Evolutionary conservation across 2,113 vertebrate genomes (phyloP).

Genomic region (Atrichornis clamosus): DNA sequence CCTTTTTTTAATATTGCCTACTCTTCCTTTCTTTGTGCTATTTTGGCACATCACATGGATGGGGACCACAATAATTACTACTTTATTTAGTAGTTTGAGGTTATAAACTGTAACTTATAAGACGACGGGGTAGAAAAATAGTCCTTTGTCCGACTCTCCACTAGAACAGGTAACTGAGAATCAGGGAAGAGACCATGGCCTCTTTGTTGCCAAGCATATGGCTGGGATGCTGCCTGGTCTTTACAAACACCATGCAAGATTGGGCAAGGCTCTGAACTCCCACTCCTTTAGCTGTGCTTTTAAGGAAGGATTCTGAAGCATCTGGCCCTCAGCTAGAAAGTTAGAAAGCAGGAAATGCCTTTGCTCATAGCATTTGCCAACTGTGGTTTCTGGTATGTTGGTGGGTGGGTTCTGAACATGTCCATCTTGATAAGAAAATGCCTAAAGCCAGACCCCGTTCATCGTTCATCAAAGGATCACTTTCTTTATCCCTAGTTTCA

Average conservation of each 20-base stretch:
- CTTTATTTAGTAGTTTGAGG: neutral
- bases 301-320: neutral
- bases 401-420: slow-evolving; percentile 22
- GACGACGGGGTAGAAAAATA: neutral
- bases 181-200: neutral
- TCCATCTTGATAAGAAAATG: slow-evolving; percentile 58
- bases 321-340: slow-evolving; percentile 31
- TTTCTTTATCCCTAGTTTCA: slow-evolving; percentile 28
- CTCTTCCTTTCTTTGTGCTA: neutral
- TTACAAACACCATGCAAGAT: neutral
- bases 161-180: neutral
- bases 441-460: neutral
- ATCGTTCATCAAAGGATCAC: slow-evolving; percentile 18
- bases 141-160: neutral
- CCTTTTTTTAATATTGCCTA: neutral
- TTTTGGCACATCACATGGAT: neutral
- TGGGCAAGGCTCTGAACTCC: neutral
- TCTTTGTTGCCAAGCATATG: neutral
- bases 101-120: neutral
- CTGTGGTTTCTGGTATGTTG: slow-evolving; percentile 61
- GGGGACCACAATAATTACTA: neutral
- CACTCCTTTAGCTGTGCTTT: neutral
- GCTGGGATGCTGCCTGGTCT: neutral
- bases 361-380: neutral
- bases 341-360: slow-evolving; percentile 51